Base-by-base conservation (phyloP, 2,113 vertebrate species). In the Ploceus nigricollis region DNA sequence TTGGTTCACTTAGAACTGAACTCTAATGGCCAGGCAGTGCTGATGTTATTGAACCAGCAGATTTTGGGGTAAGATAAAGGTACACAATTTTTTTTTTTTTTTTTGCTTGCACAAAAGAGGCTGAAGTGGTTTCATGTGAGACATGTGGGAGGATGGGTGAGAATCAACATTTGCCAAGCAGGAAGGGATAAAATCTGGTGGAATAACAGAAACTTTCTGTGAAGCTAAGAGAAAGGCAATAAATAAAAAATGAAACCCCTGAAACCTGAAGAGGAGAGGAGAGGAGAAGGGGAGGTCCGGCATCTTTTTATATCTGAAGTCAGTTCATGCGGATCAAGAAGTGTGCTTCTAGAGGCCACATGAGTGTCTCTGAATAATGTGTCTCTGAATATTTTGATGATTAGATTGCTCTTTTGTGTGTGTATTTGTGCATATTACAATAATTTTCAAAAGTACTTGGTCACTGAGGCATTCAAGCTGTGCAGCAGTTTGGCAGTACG, bases 131-230 rank as follows among this genome's bases (percentile, higher is more conserved):
- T 96, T 64, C 40, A 11, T 69, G 63, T 76, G 84, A 77, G 91
- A 90, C 9, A 0, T 1, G 64, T 88, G 70, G 77, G 77, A 88
- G 66, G 57, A 35, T 69, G 66, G 75, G 63, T 82, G 63, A 86
- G 64, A 90, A 80, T 87, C 68, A 82, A 60, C 87, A 50, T 89
- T 72, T 90, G 75, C 73, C 69, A 78, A 87, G 92, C 42, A 65
- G 56, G 56, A 85, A 92, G 35, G 71, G 40, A 87, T 87, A 48
- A 96, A 96, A 78, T 87, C 60, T 87, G 77, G 53, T 93, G 50
- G 42, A 86, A 51, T 73, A 92, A 79, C 78, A 89, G 48, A 86
- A 87, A 87, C 42, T 83, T 92, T 77, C 72, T 92, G 27, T 69
- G 73, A 86, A 58, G 45, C 53, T 76, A 79, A 2, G 5, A 78